Base-by-base conservation (phyloP, 2,888 invertebrate species). In the Tinea pellionella region DNA sequence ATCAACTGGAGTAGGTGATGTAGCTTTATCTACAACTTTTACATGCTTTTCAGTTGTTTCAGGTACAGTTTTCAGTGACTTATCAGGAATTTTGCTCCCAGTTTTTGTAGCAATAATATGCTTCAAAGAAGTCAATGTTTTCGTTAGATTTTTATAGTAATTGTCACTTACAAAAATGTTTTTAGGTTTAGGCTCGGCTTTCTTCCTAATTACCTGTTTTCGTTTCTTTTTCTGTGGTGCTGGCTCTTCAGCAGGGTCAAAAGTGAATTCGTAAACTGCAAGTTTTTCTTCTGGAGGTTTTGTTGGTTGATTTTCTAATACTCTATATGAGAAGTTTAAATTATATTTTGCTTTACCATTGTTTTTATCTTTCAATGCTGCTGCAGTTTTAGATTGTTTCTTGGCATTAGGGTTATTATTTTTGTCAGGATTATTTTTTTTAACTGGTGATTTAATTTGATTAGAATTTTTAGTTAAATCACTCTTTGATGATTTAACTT, bases 241-340 rank as follows among this genome's bases (percentile, higher is more conserved):
- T 11, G 87, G 86, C 68, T 88, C 87, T 56, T 87, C 84, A 63
- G 71, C 70, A 0, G 88, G 87, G 63, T 88, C 83, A 73, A 70
- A 88, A 15, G 86, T 86, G 60, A 88, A 88, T 64, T 88, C 88
- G 67, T 88, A 88, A 1, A 87, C 67, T 69, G 86, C 85, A 61
- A 74, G 62, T 55, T 74, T 71, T 62, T 72, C 72, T 8, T 69
- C 68, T 61, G 60, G 37, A 32, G 66, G 66, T 62, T 73, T 67
- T 9, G 61, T 24, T 11, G 42, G 42, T 61, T 71, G 75, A 1
- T 76, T 71, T 59, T 78, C 78, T 59, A 81, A 68, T 13, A 82
- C 64, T 32, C 32, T 57, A 24, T 53, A 53, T 13, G 53, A 53
- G 12, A 24, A 53, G 24, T 53, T 24, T 53, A 9, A 18, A 43